Percentiles rank a stretch among this genome's conserved stretches.
Conservation (phyloP, 2,888 invertebrate species). For the Silvanus unidentatus region DNA sequence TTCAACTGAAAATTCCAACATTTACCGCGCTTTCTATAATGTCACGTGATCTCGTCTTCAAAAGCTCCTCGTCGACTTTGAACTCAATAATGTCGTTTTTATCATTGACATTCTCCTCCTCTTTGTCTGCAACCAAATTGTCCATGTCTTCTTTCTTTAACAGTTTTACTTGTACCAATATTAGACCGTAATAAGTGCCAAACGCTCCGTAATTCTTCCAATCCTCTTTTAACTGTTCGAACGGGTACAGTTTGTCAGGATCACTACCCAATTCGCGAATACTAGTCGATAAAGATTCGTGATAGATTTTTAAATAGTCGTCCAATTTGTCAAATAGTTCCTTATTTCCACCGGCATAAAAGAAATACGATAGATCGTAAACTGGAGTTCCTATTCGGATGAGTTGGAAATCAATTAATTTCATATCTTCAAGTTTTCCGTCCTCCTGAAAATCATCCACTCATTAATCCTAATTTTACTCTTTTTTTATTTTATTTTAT, state of each 20-base stretch:
- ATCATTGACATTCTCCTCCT: background rate
- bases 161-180: too few species aligned
- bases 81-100: too few species aligned
- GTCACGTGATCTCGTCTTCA: too few species aligned
- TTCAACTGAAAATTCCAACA: too few species aligned
- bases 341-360: constrained; percentile 27
- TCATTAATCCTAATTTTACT: background rate
- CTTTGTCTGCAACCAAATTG: background rate
- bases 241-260: constrained; percentile 26
- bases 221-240: constrained; percentile 10
- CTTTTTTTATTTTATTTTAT: background rate
- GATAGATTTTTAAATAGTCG: constrained; percentile 25
- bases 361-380: constrained; percentile 27
- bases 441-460: background rate
- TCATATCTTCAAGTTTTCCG: background rate
- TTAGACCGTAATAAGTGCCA: too few species aligned
- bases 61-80: too few species aligned
- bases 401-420: constrained; percentile 20
- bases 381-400: constrained; percentile 13
- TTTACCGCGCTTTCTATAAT: too few species aligned
- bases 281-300: constrained; percentile 23
- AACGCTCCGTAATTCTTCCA: constrained; percentile 11
- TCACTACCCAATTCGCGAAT: constrained; percentile 25
- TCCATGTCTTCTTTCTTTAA: too few species aligned
- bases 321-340: constrained; percentile 25